phyloP scores from a whole-genome alignment of 2,888 invertebrate species.

The Scelioninae gen. 1 region DNA sequence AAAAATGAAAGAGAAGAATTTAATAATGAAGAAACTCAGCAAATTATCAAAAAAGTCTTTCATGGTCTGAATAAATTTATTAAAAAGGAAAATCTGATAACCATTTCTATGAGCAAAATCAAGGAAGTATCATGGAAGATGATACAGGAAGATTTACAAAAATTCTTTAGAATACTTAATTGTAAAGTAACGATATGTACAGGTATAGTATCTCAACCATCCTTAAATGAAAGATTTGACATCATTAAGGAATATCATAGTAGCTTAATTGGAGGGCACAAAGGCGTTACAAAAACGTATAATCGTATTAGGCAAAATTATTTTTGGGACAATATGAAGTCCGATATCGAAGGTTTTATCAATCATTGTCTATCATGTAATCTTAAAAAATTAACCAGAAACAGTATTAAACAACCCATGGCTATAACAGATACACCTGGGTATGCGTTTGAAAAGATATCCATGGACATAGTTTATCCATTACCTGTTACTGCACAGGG shows the following conservation, averaged over 20 bases:
- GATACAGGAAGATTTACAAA: too few relatives aligned
- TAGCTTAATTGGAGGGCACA: not conserved
- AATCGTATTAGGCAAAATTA: not conserved
- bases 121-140: too few relatives aligned
- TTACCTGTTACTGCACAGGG: not conserved
- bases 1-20: too few relatives aligned
- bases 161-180: too few relatives aligned
- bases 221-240: not conserved
- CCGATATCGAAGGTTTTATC: not conserved
- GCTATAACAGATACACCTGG: conserved; percentile 7
- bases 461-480: not conserved
- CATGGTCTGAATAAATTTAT: too few relatives aligned
- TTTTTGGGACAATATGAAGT: not conserved
- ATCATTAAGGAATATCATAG: not conserved
- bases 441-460: not conserved
- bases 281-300: not conserved
- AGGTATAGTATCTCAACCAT: not conserved
- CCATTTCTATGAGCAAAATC: too few relatives aligned
- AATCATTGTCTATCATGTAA: conserved; percentile 1
- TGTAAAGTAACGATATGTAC: not conserved
- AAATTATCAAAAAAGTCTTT: too few relatives aligned
- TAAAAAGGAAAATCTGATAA: too few relatives aligned
- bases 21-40: too few relatives aligned
- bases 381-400: not conserved
- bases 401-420: not conserved